Evolutionary conservation across 1,140 invertebrate species (phyloP).

Genomic region (Berghia stephanieae): DNA sequence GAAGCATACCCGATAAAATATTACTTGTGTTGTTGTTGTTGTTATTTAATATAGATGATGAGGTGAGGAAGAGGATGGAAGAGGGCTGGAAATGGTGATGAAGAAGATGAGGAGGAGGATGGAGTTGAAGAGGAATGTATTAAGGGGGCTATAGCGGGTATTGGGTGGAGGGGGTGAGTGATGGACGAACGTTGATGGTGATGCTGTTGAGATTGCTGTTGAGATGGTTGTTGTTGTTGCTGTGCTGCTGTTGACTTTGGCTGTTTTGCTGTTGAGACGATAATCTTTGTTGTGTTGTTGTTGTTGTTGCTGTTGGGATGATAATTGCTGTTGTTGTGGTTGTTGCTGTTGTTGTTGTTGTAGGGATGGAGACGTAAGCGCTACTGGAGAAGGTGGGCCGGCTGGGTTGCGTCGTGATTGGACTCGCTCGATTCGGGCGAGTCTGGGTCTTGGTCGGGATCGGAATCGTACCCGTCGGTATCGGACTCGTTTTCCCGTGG

Average conservation of each 20-base stretch:
- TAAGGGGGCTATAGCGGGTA: conserved; percentile 24
- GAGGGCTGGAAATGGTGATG: conserved; percentile 27
- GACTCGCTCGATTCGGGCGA: conserved; percentile 43
- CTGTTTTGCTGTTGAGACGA: too few species aligned
- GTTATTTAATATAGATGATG: too few species aligned
- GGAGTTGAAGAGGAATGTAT: conserved; percentile 19
- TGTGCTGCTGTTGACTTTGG: conserved; percentile 23
- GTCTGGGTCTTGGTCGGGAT: too few species aligned
- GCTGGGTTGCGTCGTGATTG: conserved; percentile 44
- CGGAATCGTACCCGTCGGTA: conserved; percentile 62
- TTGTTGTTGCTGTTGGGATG: neutral
- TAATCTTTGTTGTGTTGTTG: too few species aligned
- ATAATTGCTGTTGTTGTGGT: conserved; percentile 30
- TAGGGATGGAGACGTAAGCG: conserved; percentile 26
- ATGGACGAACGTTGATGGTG: neutral
- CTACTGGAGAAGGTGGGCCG: conserved; percentile 27
- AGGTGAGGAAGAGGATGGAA: neutral
- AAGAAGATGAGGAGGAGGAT: too few species aligned
- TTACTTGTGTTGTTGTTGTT: neutral
- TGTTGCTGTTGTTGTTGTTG: too few species aligned
- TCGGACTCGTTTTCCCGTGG: conserved; percentile 72
- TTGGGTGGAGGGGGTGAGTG: conserved; percentile 21
- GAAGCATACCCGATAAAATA: neutral
- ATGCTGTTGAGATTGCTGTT: conserved; percentile 17
- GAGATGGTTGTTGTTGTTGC: conserved; percentile 32